These are phyloP conservation scores for Erebia palarica DNA, from an alignment of 2,888 invertebrate species.

Conservation along the genomic window DNA sequence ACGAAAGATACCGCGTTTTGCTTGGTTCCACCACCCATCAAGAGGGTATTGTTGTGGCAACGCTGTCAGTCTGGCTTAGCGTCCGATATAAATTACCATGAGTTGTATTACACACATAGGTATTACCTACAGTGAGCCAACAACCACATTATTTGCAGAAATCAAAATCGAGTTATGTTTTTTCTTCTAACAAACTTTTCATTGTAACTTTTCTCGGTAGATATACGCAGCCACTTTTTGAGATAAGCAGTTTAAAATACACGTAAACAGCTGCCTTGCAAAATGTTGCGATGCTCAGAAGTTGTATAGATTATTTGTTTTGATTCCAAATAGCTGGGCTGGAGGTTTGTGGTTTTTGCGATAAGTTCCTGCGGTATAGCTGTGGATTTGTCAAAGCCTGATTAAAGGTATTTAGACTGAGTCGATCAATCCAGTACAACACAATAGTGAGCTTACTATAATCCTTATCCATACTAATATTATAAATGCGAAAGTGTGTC, in stretches of 20 bases:
- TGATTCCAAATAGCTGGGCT: background rate
- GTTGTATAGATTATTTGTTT: constrained; percentile 8
- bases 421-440: background rate
- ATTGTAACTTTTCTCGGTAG: no score
- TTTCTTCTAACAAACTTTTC: no score
- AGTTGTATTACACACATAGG: no score
- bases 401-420: constrained; percentile 18
- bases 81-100: background rate
- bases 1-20: background rate
- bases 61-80: background rate
- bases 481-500: no score
- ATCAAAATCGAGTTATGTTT: no score
- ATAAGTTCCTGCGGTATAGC: constrained; percentile 22
- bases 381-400: constrained; percentile 17
- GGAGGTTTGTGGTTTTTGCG: constrained; percentile 24
- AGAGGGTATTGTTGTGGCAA: constrained; percentile 2
- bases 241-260: background rate
- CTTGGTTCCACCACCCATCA: background rate
- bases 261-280: background rate
- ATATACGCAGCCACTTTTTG: no score
- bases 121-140: no score
- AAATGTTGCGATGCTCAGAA: background rate
- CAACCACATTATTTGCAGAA: no score
- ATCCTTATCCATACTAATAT: no score
- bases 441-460: background rate